These are phyloP conservation scores for Cataglyphis albicans DNA, from an alignment of 2,888 invertebrate species.

Conservation along the genomic window DNA sequence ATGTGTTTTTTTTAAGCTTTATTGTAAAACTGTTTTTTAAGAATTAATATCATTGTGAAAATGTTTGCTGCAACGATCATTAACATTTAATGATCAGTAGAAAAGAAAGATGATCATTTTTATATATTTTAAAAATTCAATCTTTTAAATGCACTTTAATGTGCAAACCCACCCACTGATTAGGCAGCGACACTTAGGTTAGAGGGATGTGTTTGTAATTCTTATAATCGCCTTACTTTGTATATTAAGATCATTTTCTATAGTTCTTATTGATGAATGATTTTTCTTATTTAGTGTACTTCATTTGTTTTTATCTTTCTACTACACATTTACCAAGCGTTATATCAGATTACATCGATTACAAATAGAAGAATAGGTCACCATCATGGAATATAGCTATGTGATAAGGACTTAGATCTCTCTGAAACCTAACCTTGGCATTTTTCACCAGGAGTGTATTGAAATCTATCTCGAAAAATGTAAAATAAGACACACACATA, in stretches of 20 bases:
- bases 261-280: constrained; percentile 80
- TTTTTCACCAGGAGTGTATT: constrained; percentile 45
- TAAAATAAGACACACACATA: not conserved
- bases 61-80: constrained; percentile 70
- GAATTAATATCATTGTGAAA: constrained; percentile 60
- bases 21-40: constrained; percentile 61
- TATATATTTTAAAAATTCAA: constrained; percentile 71
- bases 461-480: constrained; percentile 44
- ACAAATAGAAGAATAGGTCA: constrained; percentile 60
- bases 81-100: constrained; percentile 65
- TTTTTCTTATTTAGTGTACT: constrained; percentile 83
- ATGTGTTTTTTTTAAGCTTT: constrained; percentile 69
- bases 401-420: constrained; percentile 42
- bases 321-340: constrained; percentile 76
- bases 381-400: constrained; percentile 37
- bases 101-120: constrained; percentile 65
- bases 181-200: constrained; percentile 82
- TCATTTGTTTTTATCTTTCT: constrained; percentile 84
- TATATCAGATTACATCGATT: constrained; percentile 61
- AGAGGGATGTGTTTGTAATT: constrained; percentile 84
- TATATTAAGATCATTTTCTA: constrained; percentile 83
- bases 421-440: constrained; percentile 53
- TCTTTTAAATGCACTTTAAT: constrained; percentile 70
- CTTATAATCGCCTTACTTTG: constrained; percentile 82
- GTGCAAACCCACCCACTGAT: constrained; percentile 79